phyloP scores from a whole-genome alignment of 2,888 invertebrate species.

The Brachypterus glaber region DNA sequence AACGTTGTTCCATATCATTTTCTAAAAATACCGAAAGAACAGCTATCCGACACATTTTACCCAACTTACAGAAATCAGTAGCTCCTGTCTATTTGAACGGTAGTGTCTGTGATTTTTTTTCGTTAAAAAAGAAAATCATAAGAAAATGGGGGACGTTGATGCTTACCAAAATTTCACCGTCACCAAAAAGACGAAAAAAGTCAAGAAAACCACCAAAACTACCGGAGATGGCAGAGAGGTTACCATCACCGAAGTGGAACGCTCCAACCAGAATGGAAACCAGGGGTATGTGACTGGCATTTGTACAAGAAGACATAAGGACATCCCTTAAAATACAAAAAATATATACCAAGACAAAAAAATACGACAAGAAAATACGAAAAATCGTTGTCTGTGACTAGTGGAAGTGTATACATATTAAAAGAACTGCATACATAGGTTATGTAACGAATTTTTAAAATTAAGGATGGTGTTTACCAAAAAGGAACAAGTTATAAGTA shows the following conservation, averaged over 20 bases:
- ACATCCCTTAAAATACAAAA: background rate
- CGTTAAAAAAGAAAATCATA: slow-evolving; percentile 8
- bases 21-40: slow-evolving; percentile 39
- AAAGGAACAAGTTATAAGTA: no score
- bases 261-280: slow-evolving; percentile 52
- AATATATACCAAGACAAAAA: background rate
- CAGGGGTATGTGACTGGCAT: slow-evolving; percentile 76
- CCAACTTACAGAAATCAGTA: slow-evolving; percentile 35
- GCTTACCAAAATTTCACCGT: slow-evolving; percentile 77
- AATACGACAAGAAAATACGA: slow-evolving; percentile 5
- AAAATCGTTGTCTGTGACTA: slow-evolving; percentile 15
- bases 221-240: slow-evolving; percentile 68
- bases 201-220: slow-evolving; percentile 81
- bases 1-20: slow-evolving; percentile 37
- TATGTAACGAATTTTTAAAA: no score
- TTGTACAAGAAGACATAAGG: slow-evolving; percentile 5
- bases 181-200: slow-evolving; percentile 79
- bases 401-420: slow-evolving; percentile 21
- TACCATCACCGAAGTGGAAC: slow-evolving; percentile 71
- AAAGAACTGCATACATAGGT: no score
- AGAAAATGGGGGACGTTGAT: slow-evolving; percentile 81
- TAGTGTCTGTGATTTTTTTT: slow-evolving; percentile 20
- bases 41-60: slow-evolving; percentile 32
- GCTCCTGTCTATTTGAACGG: slow-evolving; percentile 16
- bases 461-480: no score